phyloP scores from a whole-genome alignment of 2,113 vertebrate species.

The Menura novaehollandiae region DNA sequence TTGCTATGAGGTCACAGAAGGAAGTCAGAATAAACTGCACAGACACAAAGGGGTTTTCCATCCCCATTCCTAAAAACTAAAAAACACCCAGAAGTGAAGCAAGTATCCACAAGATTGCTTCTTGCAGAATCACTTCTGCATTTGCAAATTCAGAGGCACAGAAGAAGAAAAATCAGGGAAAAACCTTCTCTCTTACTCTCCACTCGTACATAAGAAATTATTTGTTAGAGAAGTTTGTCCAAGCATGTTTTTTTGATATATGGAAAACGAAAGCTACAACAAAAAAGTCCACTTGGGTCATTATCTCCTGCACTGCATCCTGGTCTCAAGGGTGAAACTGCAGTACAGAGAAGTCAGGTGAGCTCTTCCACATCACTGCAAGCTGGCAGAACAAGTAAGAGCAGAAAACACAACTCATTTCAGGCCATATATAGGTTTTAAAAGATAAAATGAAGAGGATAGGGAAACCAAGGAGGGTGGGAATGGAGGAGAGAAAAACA shows the following conservation, averaged over 20 bases:
- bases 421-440: not conserved
- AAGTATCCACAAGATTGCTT: not conserved
- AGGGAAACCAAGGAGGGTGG: not conserved
- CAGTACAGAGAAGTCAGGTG: not conserved
- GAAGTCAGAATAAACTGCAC: not conserved
- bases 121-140: not conserved
- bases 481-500: not conserved
- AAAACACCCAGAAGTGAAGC: not conserved
- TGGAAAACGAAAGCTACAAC: not conserved
- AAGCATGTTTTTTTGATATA: not conserved
- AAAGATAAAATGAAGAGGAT: not conserved
- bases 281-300: not conserved
- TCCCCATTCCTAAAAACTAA: not conserved
- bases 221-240: not conserved
- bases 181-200: not conserved
- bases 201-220: not conserved
- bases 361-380: not conserved
- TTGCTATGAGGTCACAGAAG: not conserved
- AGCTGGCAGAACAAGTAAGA: not conserved
- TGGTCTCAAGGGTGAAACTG: not conserved
- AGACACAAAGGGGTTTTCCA: not conserved
- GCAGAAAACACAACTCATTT: not conserved
- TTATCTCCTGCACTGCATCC: not conserved
- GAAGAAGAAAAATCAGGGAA: not conserved
- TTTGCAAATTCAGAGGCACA: not conserved